Percentiles rank a stretch among this genome's conserved stretches.
Conservation (phyloP, 1,140 invertebrate species). For the Tribolium madens region DNA sequence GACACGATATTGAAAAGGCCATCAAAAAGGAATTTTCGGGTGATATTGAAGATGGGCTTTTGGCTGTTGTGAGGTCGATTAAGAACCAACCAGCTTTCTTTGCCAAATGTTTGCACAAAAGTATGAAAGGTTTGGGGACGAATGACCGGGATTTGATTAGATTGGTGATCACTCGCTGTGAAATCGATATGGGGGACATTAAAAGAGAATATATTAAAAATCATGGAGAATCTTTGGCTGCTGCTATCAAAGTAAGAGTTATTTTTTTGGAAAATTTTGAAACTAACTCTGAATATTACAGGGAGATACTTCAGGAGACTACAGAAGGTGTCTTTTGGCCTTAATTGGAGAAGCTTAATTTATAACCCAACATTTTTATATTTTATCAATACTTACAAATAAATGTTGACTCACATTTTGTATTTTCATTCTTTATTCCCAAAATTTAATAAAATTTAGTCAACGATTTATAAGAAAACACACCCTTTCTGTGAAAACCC, state of each 20-base stretch:
- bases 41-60: conserved; percentile 71
- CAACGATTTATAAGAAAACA: no score
- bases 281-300: conserved; percentile 57
- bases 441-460: no score
- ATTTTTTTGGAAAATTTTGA: conserved; percentile 42
- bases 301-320: conserved; percentile 70
- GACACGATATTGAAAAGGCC: conserved; percentile 75
- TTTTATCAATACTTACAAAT: no score
- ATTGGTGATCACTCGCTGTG: conserved; percentile 83
- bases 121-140: conserved; percentile 87
- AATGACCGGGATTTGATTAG: conserved; percentile 87
- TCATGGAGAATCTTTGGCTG: conserved; percentile 84
- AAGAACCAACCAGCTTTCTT: conserved; percentile 87
- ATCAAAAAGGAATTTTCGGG: conserved; percentile 78
- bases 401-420: no score
- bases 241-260: conserved; percentile 78
- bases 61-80: conserved; percentile 80
- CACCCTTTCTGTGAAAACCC: no score
- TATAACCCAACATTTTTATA: not conserved
- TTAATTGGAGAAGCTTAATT: conserved; percentile 57
- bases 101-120: conserved; percentile 86
- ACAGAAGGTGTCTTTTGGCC: conserved; percentile 67
- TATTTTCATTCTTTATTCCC: no score
- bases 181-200: conserved; percentile 90
- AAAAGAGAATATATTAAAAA: conserved; percentile 83